Conservation (phyloP, 2,113 vertebrate species). For the Hippocampus abdominalis region DNA sequence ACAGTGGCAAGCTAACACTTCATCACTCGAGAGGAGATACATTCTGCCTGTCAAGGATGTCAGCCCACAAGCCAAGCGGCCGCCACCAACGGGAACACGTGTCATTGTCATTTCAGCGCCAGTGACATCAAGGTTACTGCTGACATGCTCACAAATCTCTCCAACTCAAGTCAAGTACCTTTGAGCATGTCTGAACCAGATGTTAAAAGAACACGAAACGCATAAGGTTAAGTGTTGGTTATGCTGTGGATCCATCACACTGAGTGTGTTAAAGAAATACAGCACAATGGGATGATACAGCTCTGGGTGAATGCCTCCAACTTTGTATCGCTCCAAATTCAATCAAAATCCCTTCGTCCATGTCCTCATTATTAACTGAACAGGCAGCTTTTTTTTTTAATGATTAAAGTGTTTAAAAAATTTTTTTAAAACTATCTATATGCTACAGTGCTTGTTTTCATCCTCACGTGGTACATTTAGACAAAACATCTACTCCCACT, state of each 20-base stretch:
- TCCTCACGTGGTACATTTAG: not conserved
- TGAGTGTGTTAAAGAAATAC: no score
- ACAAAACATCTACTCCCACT: not conserved
- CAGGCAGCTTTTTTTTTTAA: not conserved
- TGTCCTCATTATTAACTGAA: not conserved
- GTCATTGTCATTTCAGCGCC: slow-evolving; percentile 1
- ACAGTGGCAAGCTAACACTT: slow-evolving; percentile 38
- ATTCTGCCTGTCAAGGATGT: slow-evolving; percentile 54
- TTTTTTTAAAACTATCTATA: no score
- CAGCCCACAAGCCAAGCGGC: slow-evolving; percentile 24
- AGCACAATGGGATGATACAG: no score
- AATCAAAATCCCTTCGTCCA: not conserved
- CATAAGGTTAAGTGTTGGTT: not conserved
- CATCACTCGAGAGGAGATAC: slow-evolving; percentile 54
- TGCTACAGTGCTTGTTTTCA: not conserved
- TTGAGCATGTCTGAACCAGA: not conserved
- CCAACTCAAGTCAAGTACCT: not conserved
- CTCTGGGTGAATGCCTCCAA: no score
- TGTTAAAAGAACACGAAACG: not conserved
- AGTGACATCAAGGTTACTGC: not conserved
- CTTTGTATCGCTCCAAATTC: not conserved
- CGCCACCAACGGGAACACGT: slow-evolving; percentile 29
- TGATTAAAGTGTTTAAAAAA: no score
- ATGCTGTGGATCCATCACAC: not conserved
- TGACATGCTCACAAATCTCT: not conserved